Evolutionary conservation across 2,888 invertebrate species (phyloP), one percentile per base, ranked within the genome.

Genomic region (Teinopalpus imperialis): DNA sequence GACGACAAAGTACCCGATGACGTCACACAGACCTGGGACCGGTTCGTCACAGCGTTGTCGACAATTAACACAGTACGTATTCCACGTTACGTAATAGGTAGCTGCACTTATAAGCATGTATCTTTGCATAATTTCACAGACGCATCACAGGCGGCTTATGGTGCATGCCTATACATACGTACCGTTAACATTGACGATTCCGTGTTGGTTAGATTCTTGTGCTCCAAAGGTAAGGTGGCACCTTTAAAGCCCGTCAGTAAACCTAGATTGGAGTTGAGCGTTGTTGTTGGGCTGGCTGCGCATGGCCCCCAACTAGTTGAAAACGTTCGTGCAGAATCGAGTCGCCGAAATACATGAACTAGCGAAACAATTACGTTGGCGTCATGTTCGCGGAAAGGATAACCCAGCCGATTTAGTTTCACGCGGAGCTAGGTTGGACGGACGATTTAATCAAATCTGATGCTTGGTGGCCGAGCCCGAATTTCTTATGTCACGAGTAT

Each of bases 1-100:
- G 48, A 49, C 18, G 49, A 49, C 9, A 3, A 16, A 14, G 20
- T 51, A 2, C 43, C 50, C 6, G 8, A 10, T 13, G 43, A 49
- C 10, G 37, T 52, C 7, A 1, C 7, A 2, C 3, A 7, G 2
- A 14, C 13, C 5, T 49, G 42, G 49, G 8, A 37, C 13, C 13
- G 13, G 2, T 45, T 44, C 10, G 35, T 41, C 6, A 20, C 26
- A 9, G 13, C 42, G 6, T 31, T 42, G 9, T 1, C 30, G 2
- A 13, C 13, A n/a, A 35, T 47, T 26, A 30, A 31, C 13, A 5
- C 24, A 8, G 9, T 48, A 16, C 42, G 39, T 5, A 31, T 49
- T 4, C 48, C 43, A 8, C 39, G 48, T 23, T 35, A 39, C 21
- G 43, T 9, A 26, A 3, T 26, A 26, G 8, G 26, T 8, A 10